phyloP scores from a whole-genome alignment of 2,797 vertebrate genomes.

The Acomys russatus region DNA sequence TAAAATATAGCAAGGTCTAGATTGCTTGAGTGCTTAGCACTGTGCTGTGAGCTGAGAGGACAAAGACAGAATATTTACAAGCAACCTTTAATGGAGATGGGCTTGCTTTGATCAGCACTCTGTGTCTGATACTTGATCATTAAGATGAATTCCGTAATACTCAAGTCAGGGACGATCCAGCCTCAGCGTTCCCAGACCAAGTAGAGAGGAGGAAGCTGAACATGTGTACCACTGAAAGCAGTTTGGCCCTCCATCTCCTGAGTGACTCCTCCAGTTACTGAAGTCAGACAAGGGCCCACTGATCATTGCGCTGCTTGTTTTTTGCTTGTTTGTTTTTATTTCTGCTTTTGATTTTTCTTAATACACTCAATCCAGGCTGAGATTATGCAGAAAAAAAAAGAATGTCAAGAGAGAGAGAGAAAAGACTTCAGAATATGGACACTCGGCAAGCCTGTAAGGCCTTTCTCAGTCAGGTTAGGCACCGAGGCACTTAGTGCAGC shows the following conservation, averaged over 20 bases:
- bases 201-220: neutral
- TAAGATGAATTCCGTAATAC: neutral
- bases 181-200: neutral
- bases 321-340: neutral
- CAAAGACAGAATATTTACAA: neutral
- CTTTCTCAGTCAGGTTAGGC: neutral
- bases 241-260: no score
- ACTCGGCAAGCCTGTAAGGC: neutral
- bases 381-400: no score
- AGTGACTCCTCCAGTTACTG: neutral
- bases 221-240: neutral
- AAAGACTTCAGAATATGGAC: neutral
- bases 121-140: neutral
- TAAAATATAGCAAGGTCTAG: neutral
- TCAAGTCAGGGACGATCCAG: fast-evolving
- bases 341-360: no score
- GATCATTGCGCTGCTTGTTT: neutral
- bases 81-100: neutral
- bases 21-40: neutral
- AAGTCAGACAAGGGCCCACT: neutral
- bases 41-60: neutral
- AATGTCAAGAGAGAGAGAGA: neutral
- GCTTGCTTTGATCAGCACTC: neutral
- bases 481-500: no score
- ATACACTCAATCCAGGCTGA: neutral